Conservation (phyloP, 2,888 invertebrate species). For the Eupithecia inturbata region DNA sequence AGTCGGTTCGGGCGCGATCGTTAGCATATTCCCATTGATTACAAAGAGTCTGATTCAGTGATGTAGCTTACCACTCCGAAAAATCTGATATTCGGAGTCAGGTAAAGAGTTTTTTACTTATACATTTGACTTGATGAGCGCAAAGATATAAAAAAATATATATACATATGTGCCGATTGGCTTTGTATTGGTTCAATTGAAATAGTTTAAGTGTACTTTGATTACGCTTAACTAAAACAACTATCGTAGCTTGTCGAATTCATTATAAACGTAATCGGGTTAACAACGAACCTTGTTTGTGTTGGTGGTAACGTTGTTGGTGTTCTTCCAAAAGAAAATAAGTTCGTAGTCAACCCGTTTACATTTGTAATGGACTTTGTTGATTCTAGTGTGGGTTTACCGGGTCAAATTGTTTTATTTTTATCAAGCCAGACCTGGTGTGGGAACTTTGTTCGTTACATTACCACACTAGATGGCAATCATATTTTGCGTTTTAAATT, state of each 20-base stretch:
- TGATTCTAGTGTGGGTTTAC: not conserved
- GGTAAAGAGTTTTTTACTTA: not conserved
- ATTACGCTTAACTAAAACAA: no score
- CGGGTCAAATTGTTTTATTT: not conserved
- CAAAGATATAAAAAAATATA: not conserved
- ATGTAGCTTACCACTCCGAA: conserved; percentile 6
- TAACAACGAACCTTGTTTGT: no score
- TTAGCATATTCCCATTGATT: conserved; percentile 48
- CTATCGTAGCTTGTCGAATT: no score
- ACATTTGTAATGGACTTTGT: no score
- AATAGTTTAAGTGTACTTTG: no score
- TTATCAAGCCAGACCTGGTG: not conserved
- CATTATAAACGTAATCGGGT: no score
- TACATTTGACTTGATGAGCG: not conserved
- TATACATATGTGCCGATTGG: no score
- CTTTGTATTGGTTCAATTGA: not conserved
- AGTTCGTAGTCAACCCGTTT: no score
- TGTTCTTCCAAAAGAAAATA: no score
- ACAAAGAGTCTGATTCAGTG: conserved; percentile 40
- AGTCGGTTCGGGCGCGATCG: conserved; percentile 41
- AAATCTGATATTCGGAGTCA: conserved; percentile 2
- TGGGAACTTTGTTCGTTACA: not conserved
- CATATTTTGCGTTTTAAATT: not conserved
- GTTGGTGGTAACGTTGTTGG: no score
- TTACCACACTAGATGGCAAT: not conserved